Conservation (phyloP, 2,797 vertebrate species). For the Alauda arvensis region DNA sequence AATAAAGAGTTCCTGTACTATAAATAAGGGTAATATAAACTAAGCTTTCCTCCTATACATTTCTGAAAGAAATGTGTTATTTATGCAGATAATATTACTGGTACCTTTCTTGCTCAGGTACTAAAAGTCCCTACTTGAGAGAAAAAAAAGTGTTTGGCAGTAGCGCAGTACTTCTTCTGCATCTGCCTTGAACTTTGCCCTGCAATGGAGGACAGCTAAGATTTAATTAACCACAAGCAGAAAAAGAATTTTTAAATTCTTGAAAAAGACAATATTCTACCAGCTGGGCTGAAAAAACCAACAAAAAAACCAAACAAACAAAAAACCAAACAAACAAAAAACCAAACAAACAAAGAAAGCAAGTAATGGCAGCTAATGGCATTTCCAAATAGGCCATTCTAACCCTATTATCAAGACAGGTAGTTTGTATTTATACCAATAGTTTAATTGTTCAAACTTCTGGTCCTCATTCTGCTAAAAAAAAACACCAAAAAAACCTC, state of each 20-base stretch:
- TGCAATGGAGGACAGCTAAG: not conserved
- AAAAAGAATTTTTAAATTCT: not conserved
- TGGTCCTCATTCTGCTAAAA: not conserved
- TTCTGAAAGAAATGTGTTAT: not conserved
- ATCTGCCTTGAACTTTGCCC: not conserved
- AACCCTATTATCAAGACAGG: not conserved
- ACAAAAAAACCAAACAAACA: too few relatives aligned
- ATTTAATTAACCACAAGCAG: not conserved
- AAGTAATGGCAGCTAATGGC: not conserved
- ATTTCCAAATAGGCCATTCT: not conserved
- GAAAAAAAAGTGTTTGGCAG: not conserved
- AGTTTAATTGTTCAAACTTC: not conserved
- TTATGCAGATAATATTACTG: not conserved
- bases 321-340: too few relatives aligned
- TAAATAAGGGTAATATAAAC: not conserved
- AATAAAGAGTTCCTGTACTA: not conserved
- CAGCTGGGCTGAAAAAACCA: not conserved
- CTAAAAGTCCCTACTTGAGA: not conserved
- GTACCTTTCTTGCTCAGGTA: not conserved
- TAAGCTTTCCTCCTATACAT: not conserved
- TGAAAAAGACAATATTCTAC: not conserved
- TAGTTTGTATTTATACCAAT: not conserved
- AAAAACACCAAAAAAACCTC: rapidly evolving
- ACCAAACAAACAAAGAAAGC: not conserved
- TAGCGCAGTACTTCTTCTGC: not conserved